Base-by-base conservation (phyloP, 2,888 invertebrate species). In the Torymus tubicola region DNA sequence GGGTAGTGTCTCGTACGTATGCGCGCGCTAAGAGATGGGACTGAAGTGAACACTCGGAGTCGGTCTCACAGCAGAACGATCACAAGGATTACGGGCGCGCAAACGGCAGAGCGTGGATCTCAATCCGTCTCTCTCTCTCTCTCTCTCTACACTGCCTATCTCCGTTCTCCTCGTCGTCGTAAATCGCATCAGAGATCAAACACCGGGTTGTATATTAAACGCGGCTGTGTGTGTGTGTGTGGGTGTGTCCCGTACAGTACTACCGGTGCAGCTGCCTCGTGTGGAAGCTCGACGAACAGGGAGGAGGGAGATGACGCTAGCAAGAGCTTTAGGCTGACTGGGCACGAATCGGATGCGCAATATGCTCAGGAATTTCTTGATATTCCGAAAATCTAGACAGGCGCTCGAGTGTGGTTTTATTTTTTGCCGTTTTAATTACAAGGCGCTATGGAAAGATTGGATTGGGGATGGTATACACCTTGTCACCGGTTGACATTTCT, bases 151-250 rank as follows among this genome's bases (percentile, higher is more conserved):
- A 31, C 53, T 14, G n/a, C 21, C 65, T 65, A 14, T 52, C 12
- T 52, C 16, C 65, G 10, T 52, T 50, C 65, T 65, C 42, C 80
- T 81, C 68, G 86, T 89, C 86, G 87, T 89, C 87, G 87, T 87
- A 89, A 89, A 90, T 90, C 90, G 89, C 89, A 88, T 89, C 89
- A 88, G 86, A 89, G 90, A 91, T 90, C 90, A 91, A 91, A 91
- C 89, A 88, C 86, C 61, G 78, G 73, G 72, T 89, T 88, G 88
- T 89, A 89, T 90, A 90, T 90, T 90, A 90, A 89, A 89, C 87
- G 87, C 50, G 64, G 55, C n/a, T 14, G 31, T 31, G 31, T 31
- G 31, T 31, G 31, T 71, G 50, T 16, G 12, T 21, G 52, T 16
- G 5, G 18, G 53, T 67, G 31, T 57, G 31, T 69, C 16, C 31